Evolutionary conservation across 2,113 vertebrate species (phyloP).

Genomic region (Oreochromis tanganicae): DNA sequence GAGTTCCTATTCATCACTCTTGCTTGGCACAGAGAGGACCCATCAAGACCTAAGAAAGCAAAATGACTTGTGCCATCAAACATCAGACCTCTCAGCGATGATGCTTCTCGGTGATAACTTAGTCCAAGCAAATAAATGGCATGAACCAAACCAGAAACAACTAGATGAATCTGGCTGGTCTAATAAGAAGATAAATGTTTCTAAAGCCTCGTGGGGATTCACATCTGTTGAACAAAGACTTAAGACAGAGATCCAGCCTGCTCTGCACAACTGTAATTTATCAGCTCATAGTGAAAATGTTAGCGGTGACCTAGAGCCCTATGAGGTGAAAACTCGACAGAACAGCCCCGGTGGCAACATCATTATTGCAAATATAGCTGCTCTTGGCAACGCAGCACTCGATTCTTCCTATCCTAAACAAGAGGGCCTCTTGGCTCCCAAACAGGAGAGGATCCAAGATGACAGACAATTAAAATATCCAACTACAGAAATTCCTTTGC

Average conservation of each 20-base stretch:
- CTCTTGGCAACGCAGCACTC: conserved; percentile 26
- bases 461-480: conserved; percentile 51
- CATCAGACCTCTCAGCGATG: conserved; percentile 53
- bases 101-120: conserved; percentile 56
- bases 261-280: conserved; percentile 4
- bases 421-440: conserved; percentile 55
- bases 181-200: conserved; percentile 26
- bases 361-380: conserved; percentile 39
- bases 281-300: conserved; percentile 11
- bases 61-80: neutral
- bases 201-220: conserved; percentile 34
- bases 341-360: conserved; percentile 15
- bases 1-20: conserved; percentile 34
- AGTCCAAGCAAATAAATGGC: conserved; percentile 24
- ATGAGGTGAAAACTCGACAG: conserved; percentile 1
- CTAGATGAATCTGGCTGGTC: conserved; percentile 34
- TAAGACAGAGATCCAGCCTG: neutral
- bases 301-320: neutral
- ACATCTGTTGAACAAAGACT: neutral
- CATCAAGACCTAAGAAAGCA: conserved; percentile 37
- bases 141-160: conserved; percentile 42
- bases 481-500: conserved; percentile 53
- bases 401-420: conserved; percentile 52
- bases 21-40: conserved; percentile 47
- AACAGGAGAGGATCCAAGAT: conserved; percentile 44